Conservation (phyloP, 2,888 invertebrate species). For the Podotricha telesiphe region DNA sequence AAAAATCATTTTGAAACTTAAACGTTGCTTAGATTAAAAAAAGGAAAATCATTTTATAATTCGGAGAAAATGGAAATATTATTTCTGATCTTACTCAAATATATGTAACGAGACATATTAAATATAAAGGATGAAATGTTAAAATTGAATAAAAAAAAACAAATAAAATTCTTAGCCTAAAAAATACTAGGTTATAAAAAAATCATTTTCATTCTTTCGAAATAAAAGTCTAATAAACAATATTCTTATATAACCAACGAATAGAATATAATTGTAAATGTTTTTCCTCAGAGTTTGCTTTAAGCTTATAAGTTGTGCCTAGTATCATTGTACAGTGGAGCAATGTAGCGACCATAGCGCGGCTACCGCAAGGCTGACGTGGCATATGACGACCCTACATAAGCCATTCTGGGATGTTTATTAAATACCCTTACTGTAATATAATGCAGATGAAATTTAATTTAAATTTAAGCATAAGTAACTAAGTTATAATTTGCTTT, state of each 20-base stretch:
- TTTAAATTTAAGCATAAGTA: conserved; percentile 20
- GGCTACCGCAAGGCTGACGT: conserved; percentile 75
- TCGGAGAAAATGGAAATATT: no score
- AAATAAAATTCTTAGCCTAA: not conserved
- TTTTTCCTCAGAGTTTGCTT: not conserved
- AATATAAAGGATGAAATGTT: no score
- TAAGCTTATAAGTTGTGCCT: conserved; percentile 36
- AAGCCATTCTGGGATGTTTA: conserved; percentile 48
- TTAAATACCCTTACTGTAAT: conserved; percentile 45
- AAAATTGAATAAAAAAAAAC: no score
- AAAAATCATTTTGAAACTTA: no score
- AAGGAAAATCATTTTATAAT: no score
- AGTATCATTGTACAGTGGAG: conserved; percentile 47
- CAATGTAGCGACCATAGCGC: conserved; percentile 60
- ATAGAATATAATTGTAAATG: no score
- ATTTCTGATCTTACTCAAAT: no score
- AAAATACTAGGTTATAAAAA: not conserved
- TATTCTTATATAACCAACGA: no score
- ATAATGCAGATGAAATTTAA: conserved; percentile 24
- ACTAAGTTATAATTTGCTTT: not conserved
- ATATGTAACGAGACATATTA: no score
- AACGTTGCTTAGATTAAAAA: no score
- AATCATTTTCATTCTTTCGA: not conserved
- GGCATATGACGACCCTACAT: conserved; percentile 55
- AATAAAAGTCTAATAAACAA: not conserved